A percentile compares a stretch with the other conserved stretches of the same genome.
Evolutionary conservation across 2,797 vertebrate genomes (phyloP).

Genomic region (Decapterus maruadsi): DNA sequence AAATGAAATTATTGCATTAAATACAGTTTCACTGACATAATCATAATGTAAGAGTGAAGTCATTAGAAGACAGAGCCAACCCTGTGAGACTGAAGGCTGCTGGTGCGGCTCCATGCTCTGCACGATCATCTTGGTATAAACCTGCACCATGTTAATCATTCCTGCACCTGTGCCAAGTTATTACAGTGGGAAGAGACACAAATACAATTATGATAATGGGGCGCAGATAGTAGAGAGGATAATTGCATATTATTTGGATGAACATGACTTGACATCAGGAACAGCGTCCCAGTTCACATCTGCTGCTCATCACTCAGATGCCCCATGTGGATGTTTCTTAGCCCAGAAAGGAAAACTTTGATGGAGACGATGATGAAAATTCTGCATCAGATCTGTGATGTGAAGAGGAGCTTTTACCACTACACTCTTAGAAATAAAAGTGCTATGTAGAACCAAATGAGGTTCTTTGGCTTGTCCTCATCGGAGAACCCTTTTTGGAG

Average conservation of each 20-base stretch:
- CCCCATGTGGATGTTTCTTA: conserved; percentile 19
- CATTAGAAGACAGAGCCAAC: conserved; percentile 19
- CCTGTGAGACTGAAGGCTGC: background rate
- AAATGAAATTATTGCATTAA: too few relatives aligned
- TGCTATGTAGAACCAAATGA: too few relatives aligned
- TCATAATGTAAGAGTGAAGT: conserved; percentile 5
- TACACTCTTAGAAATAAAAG: too few relatives aligned
- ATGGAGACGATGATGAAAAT: conserved; percentile 7
- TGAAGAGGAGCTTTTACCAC: conserved; percentile 2
- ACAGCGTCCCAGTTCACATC: conserved; percentile 57
- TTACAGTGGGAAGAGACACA: conserved; percentile 65
- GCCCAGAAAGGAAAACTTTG: conserved; percentile 14
- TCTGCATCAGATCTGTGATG: background rate
- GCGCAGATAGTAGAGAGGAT: conserved; percentile 68
- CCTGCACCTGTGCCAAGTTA: conserved; percentile 68
- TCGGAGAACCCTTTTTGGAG: too few relatives aligned
- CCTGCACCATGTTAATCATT: conserved; percentile 56
- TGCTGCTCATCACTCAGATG: conserved; percentile 55
- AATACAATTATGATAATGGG: conserved; percentile 74
- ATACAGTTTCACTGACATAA: too few relatives aligned
- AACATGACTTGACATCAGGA: conserved; percentile 68
- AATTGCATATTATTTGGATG: conserved; percentile 70
- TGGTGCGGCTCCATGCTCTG: background rate
- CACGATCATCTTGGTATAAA: conserved; percentile 20
- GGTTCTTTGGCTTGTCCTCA: too few relatives aligned